These are phyloP conservation scores for Tapera naevia DNA, from an alignment of 2,797 vertebrate genomes.

Conservation along the genomic window DNA sequence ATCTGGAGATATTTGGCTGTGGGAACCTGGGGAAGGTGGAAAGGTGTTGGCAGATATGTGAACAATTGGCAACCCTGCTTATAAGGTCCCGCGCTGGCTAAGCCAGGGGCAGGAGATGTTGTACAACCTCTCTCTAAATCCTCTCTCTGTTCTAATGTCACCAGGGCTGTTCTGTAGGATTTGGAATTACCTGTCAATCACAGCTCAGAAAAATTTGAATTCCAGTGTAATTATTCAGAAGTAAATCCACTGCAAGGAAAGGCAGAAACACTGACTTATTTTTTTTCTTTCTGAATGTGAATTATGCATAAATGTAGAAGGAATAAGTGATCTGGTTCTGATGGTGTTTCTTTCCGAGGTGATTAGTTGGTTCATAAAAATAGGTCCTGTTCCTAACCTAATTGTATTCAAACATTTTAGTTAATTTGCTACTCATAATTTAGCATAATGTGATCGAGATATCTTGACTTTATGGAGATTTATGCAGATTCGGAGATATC, in stretches of 20 bases:
- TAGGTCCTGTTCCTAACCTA: constrained; percentile 74
- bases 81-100: constrained; percentile 34
- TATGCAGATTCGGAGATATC: constrained; percentile 76
- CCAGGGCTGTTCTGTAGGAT: constrained; percentile 56
- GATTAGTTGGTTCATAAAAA: constrained; percentile 76
- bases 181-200: constrained; percentile 67
- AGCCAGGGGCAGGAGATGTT: constrained; percentile 44
- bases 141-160: constrained; percentile 38
- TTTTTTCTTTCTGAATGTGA: constrained; percentile 63
- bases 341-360: constrained; percentile 54
- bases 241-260: constrained; percentile 57
- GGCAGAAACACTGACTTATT: constrained; percentile 52
- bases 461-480: constrained; percentile 79
- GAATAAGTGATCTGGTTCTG: constrained; percentile 63
- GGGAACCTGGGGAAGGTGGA: neutral
- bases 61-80: constrained; percentile 58
- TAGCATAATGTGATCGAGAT: constrained; percentile 80
- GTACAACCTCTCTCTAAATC: constrained; percentile 50
- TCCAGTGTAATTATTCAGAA: constrained; percentile 65
- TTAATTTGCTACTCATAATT: constrained; percentile 82
- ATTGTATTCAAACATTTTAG: constrained; percentile 83
- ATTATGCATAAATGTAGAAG: constrained; percentile 61
- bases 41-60: neutral
- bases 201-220: constrained; percentile 44
- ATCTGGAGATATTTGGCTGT: neutral